These are phyloP conservation scores for Rhinatrema bivittatum DNA, from an alignment of 2,797 vertebrate species.

Conservation along the genomic window DNA sequence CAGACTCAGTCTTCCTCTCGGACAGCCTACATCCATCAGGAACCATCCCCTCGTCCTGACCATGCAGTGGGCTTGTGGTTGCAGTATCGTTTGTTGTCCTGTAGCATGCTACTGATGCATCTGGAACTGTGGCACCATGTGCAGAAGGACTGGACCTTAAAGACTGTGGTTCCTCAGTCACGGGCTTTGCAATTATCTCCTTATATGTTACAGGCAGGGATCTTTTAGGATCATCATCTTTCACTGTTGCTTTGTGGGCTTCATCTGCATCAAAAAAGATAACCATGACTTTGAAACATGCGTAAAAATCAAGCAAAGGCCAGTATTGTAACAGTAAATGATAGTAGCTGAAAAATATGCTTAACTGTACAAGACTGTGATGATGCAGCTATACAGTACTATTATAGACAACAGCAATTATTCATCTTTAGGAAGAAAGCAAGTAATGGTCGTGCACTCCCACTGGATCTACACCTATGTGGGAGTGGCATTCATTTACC, in stretches of 20 bases:
- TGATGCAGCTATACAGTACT: too few relatives aligned
- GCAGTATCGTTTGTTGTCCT: conserved; percentile 21
- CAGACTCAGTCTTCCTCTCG: conserved; percentile 51
- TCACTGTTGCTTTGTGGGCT: conserved; percentile 33
- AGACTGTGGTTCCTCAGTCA: conserved; percentile 30
- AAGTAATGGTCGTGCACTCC: too few relatives aligned
- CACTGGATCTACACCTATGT: too few relatives aligned
- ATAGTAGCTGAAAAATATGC: too few relatives aligned
- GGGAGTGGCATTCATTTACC: too few relatives aligned
- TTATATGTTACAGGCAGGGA: conserved; percentile 73
- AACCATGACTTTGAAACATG: too few relatives aligned
- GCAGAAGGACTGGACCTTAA: conserved; percentile 23
- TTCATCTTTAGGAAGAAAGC: too few relatives aligned
- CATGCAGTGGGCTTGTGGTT: conserved; percentile 21
- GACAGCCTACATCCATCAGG: conserved; percentile 35
- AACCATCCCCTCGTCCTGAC: conserved; percentile 25
- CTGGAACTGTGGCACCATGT: conserved; percentile 9
- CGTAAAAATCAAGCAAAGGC: too few relatives aligned
- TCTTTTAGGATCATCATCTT: conserved; percentile 51
- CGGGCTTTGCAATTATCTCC: conserved; percentile 59
- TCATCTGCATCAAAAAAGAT: conserved; percentile 60
- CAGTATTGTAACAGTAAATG: too few relatives aligned
- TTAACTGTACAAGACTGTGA: too few relatives aligned
- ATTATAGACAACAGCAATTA: too few relatives aligned
- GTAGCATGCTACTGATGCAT: conserved; percentile 22